These are phyloP conservation scores for Himalopsyche tibetana DNA, from an alignment of 2,888 invertebrate species.

Conservation along the genomic window DNA sequence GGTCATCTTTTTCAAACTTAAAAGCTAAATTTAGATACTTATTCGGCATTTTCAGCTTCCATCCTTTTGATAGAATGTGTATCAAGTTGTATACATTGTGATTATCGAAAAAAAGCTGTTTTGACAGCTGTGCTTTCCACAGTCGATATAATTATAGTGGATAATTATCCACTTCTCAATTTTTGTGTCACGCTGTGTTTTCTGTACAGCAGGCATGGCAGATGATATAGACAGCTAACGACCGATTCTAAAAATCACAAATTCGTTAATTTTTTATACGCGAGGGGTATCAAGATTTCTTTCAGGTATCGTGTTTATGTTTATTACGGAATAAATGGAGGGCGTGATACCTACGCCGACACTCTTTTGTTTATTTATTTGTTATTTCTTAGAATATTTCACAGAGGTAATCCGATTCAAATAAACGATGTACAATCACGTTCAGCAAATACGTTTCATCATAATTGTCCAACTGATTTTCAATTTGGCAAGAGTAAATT, in stretches of 20 bases:
- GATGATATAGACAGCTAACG: constrained; percentile 5
- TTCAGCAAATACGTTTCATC: too few species aligned
- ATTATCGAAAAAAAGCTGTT: too few species aligned
- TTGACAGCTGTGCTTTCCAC: too few species aligned
- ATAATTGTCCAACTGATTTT: too few species aligned
- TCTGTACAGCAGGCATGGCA: neutral
- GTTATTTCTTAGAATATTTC: neutral
- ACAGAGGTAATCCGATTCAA: neutral
- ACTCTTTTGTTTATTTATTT: neutral
- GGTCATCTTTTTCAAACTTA: too few species aligned
- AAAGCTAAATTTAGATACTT: too few species aligned
- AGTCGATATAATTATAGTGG: too few species aligned
- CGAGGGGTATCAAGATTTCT: constrained; percentile 1
- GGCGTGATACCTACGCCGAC: neutral
- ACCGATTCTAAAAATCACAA: constrained; percentile 15
- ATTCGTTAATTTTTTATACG: constrained; percentile 18
- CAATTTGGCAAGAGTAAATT: too few species aligned
- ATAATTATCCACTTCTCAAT: too few species aligned
- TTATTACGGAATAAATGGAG: constrained; percentile 30
- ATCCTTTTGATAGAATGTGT: too few species aligned
- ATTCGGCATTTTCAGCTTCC: too few species aligned
- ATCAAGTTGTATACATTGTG: too few species aligned
- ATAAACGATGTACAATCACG: neutral
- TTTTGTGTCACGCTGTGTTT: neutral
- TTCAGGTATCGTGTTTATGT: neutral